Percentiles rank a stretch among this genome's conserved stretches.
Evolutionary conservation across 2,113 vertebrate genomes (phyloP).

Genomic region (rabbit (Oryctolagus cuniculus)): DNA sequence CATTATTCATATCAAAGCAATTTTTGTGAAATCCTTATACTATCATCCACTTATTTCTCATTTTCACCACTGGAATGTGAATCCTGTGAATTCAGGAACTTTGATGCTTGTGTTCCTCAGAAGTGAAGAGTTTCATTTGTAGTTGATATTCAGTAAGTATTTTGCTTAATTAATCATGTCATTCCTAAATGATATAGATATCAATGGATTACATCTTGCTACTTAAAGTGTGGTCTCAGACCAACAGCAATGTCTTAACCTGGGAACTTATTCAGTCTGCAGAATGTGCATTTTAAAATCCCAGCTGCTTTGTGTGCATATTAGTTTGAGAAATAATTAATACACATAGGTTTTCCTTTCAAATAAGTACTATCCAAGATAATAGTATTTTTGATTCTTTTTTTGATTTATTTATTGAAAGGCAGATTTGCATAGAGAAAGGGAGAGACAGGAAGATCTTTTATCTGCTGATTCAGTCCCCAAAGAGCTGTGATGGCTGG

Average conservation of each 20-base stretch:
- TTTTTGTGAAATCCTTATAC: not conserved
- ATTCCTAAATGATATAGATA: not conserved
- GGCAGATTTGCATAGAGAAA: too few relatives aligned
- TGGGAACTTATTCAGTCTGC: not conserved
- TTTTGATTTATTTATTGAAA: too few relatives aligned
- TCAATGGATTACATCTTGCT: not conserved
- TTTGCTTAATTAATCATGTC: conserved; percentile 20
- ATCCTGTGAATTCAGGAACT: not conserved
- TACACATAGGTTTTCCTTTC: not conserved
- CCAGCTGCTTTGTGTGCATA: not conserved
- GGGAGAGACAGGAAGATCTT: too few relatives aligned
- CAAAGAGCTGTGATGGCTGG: too few relatives aligned
- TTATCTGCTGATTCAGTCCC: too few relatives aligned
- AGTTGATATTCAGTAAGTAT: not conserved
- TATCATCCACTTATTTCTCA: not conserved
- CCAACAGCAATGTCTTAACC: not conserved
- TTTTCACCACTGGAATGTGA: not conserved
- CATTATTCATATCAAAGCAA: not conserved
- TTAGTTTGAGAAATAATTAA: not conserved
- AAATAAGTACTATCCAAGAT: not conserved
- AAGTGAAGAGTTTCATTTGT: not conserved
- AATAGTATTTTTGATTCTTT: too few relatives aligned
- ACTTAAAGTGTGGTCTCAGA: not conserved
- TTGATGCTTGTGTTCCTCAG: not conserved
- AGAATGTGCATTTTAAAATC: conserved; percentile 4